Conservation (phyloP, 1,140 invertebrate genomes). For the Vanessa atalanta region DNA sequence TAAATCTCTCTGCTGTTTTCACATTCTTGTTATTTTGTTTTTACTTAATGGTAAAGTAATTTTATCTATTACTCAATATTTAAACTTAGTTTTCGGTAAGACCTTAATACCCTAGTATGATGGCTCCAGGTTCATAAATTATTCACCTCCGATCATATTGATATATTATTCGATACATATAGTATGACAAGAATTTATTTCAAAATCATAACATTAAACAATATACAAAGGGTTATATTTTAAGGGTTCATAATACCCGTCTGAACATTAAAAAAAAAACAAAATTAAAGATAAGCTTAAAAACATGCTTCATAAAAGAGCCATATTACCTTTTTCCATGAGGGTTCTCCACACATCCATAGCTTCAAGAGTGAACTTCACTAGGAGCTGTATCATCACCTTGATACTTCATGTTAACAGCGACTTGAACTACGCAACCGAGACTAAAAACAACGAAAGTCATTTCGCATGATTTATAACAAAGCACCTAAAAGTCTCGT, state of each 20-base stretch:
- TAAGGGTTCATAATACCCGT: too few relatives aligned
- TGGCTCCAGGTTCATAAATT: too few relatives aligned
- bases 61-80: too few relatives aligned
- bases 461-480: slow-evolving; percentile 37
- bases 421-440: slow-evolving; percentile 32
- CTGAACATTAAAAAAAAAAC: too few relatives aligned
- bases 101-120: too few relatives aligned
- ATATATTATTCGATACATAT: too few relatives aligned
- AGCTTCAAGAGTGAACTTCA: slow-evolving; percentile 29
- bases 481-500: slow-evolving; percentile 34
- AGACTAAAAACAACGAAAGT: slow-evolving; percentile 35
- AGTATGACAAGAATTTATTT: too few relatives aligned
- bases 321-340: slow-evolving; percentile 1
- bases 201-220: background rate
- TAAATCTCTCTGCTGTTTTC: too few relatives aligned
- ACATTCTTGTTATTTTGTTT: too few relatives aligned
- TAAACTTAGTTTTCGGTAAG: too few relatives aligned
- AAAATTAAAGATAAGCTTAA: background rate
- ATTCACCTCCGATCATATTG: too few relatives aligned
- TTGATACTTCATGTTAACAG: slow-evolving; percentile 33
- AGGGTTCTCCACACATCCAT: slow-evolving; percentile 17
- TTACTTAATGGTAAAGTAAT: too few relatives aligned
- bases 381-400: slow-evolving; percentile 30
- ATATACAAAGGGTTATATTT: background rate
- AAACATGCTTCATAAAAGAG: background rate